A percentile compares a stretch with the other conserved stretches of the same genome.
These are phyloP conservation scores for Cyclophora albipunctata DNA, from an alignment of 2,888 invertebrate species.

Conservation along the genomic window DNA sequence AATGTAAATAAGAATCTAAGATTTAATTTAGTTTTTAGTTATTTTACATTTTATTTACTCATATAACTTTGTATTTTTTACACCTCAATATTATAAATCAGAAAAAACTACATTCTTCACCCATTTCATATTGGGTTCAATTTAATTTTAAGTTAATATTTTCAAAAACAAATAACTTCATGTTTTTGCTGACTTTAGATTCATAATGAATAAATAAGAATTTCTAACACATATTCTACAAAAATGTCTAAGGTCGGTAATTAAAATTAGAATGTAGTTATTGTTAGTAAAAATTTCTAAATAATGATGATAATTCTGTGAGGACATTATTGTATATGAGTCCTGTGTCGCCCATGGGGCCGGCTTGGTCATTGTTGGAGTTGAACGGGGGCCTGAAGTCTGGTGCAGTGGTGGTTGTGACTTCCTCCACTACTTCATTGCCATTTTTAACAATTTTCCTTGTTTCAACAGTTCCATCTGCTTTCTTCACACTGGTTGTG, in stretches of 20 bases:
- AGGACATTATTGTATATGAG: conserved; percentile 35
- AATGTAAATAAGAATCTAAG: too few species aligned
- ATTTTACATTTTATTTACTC: too few species aligned
- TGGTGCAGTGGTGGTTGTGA: conserved; percentile 35
- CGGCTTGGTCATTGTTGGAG: conserved; percentile 36
- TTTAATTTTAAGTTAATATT: too few species aligned
- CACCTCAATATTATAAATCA: too few species aligned
- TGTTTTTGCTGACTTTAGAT: too few species aligned
- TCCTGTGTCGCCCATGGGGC: conserved; percentile 26
- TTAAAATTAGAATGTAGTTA: neutral
- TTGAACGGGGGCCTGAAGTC: conserved; percentile 25
- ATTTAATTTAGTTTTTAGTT: too few species aligned
- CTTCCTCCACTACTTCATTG: conserved; percentile 57
- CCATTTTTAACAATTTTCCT: conserved; percentile 59
- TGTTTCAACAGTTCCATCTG: conserved; percentile 61
- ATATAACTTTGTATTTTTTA: too few species aligned
- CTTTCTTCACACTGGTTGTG: conserved; percentile 58
- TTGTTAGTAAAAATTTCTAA: conserved; percentile 50
- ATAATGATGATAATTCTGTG: conserved; percentile 48
- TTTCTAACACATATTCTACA: too few species aligned
- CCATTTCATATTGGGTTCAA: too few species aligned
- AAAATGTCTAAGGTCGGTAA: neutral
- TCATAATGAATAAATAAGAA: too few species aligned
- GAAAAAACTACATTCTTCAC: too few species aligned
- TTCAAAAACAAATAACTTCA: too few species aligned